Evolutionary conservation across 2,113 vertebrate species (phyloP).

Genomic region (Boleophthalmus pectinirostris): DNA sequence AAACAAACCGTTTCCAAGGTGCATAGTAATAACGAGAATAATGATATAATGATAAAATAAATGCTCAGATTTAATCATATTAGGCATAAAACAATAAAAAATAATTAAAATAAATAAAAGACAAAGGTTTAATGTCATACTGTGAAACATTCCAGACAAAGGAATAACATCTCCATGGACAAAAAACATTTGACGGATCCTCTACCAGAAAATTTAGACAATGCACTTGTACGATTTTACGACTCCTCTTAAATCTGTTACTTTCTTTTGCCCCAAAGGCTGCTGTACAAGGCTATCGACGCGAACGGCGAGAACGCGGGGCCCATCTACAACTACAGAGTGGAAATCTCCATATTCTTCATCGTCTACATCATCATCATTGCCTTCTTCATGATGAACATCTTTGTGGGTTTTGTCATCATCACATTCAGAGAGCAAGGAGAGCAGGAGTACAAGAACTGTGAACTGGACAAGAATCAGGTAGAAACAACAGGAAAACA

Average conservation of each 20-base stretch:
- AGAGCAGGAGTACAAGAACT: slow-evolving; percentile 93
- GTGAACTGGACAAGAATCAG: slow-evolving; percentile 96
- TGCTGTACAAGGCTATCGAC: slow-evolving; percentile 92
- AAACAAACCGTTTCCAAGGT: too few species aligned
- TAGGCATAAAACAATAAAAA: too few species aligned
- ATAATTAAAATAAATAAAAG: too few species aligned
- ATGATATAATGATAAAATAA: too few species aligned
- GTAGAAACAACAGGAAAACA: slow-evolving; percentile 53
- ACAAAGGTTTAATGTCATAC: too few species aligned
- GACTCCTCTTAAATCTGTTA: background rate
- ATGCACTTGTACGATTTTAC: background rate
- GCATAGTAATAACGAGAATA: too few species aligned
- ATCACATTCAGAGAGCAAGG: slow-evolving; percentile 95
- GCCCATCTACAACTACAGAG: slow-evolving; percentile 91
- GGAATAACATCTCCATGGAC: too few species aligned
- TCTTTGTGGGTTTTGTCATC: slow-evolving; percentile 97
- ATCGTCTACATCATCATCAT: slow-evolving; percentile 98
- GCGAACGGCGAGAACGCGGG: slow-evolving; percentile 88
- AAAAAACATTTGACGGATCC: too few species aligned
- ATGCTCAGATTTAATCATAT: too few species aligned
- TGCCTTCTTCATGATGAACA: slow-evolving; percentile 99
- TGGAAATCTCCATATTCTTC: slow-evolving; percentile 96
- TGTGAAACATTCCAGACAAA: too few species aligned
- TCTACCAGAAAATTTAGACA: too few species aligned
- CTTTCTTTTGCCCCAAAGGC: slow-evolving; percentile 58